These are phyloP conservation scores for Mylabris phalerata DNA, from an alignment of 1,140 invertebrate species.

Conservation along the genomic window DNA sequence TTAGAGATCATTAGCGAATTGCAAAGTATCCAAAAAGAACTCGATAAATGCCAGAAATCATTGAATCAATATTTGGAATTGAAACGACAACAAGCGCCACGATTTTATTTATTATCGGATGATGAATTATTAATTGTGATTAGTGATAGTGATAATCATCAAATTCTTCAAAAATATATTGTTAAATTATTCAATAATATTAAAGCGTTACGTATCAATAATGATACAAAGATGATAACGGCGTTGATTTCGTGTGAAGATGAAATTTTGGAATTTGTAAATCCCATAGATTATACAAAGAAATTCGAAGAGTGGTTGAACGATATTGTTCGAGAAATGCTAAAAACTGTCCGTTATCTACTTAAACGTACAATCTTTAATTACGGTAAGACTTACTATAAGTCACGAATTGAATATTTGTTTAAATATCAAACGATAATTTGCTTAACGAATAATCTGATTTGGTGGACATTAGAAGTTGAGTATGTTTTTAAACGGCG, in stretches of 20 bases:
- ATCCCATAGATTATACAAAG: conserved; percentile 47
- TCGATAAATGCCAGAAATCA: conserved; percentile 87
- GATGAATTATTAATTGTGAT: conserved; percentile 85
- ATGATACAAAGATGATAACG: conserved; percentile 52
- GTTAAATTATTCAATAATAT: conserved; percentile 95
- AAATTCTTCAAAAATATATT: conserved; percentile 82
- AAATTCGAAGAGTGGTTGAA: conserved; percentile 90
- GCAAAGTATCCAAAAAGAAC: conserved; percentile 58
- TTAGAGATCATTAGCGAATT: conserved; percentile 69
- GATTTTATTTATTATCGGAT: conserved; percentile 91
- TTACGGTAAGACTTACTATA: conserved; percentile 58
- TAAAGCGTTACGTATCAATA: conserved; percentile 58
- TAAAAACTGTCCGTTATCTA: conserved; percentile 70
- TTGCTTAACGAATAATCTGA: conserved; percentile 73
- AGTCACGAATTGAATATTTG: conserved; percentile 72
- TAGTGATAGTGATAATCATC: conserved; percentile 66
- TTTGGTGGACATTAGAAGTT: conserved; percentile 92
- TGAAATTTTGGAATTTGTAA: conserved; percentile 79
- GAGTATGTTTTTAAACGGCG: conserved; percentile 82
- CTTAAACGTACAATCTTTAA: conserved; percentile 83
- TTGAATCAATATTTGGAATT: conserved; percentile 82
- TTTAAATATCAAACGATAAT: conserved; percentile 84
- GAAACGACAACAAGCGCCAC: conserved; percentile 77
- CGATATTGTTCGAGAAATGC: conserved; percentile 74
- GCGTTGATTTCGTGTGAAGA: conserved; percentile 81